Conservation (phyloP, 2,797 vertebrate species). For the Melanotaenia trifasciata region DNA sequence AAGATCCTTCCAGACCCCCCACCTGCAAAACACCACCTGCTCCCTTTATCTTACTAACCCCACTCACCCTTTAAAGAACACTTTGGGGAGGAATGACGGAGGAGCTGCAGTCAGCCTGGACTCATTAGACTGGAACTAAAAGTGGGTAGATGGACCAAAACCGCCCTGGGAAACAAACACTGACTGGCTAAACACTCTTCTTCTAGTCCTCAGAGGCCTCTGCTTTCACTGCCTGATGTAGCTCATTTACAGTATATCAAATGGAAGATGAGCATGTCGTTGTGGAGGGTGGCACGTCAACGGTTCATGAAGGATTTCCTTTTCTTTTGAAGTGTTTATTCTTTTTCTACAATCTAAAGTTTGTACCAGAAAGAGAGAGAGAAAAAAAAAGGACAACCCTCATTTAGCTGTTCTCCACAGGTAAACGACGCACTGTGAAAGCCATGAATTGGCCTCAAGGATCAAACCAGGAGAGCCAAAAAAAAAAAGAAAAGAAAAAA, state of each 20-base stretch:
- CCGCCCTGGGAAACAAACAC: conserved; percentile 2
- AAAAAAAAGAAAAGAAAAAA: conserved; percentile 15
- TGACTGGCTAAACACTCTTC: neutral
- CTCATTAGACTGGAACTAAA: neutral
- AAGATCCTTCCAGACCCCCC: conserved; percentile 60
- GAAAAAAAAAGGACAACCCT: neutral
- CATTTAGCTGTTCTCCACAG: conserved; percentile 2
- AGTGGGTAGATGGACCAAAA: conserved; percentile 47
- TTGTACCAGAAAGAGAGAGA: conserved; percentile 28
- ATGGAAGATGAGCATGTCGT: conserved; percentile 3
- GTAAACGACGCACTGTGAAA: conserved; percentile 61
- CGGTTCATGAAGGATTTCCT: conserved; percentile 79
- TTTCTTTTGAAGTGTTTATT: conserved; percentile 1
- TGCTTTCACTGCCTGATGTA: conserved; percentile 52
- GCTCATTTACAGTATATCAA: conserved; percentile 2
- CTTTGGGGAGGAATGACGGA: conserved; percentile 64
- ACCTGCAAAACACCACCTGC: conserved; percentile 35
- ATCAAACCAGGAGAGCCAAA: conserved; percentile 55
- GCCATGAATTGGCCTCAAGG: conserved; percentile 36
- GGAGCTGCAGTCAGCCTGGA: conserved; percentile 44
- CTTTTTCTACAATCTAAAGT: conserved; percentile 33
- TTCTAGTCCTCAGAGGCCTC: conserved; percentile 17
- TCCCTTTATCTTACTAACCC: conserved; percentile 22
- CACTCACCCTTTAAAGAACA: conserved; percentile 36
- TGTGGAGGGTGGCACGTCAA: conserved; percentile 19